Evolutionary conservation across 2,113 vertebrate genomes (phyloP), one percentile per base, ranked within the genome.

Genomic region (Brachyhypopomus occidentalis): DNA sequence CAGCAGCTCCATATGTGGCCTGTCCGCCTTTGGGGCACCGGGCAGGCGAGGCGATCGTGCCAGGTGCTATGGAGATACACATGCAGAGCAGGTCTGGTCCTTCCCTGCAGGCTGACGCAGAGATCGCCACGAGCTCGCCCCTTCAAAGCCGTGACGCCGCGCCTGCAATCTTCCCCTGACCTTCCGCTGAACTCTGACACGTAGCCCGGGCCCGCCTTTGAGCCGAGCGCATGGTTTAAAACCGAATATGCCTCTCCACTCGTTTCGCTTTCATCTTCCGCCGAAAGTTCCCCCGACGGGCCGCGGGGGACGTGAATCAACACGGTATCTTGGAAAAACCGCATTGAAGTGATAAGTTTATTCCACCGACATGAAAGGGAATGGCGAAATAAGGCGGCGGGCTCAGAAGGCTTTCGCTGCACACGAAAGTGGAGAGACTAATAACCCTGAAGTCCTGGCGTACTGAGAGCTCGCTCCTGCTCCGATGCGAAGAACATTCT

Each of bases 351-450:
- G 89, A 91, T 92, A 90, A 91, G 85, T 91, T 89, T 90, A 92
- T 92, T 92, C 89, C 83, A 89, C 83, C 90, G 89, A 92, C 91
- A 91, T 91, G 89, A 93, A 92, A 93, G 91, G 78, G 90, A 92
- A 93, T 92, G 87, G 79, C 88, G 90, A 92, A 92, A 89, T 89
- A 92, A 91, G 88, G 87, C 79, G 84, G 90, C 88, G 89, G 87
- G 90, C 89, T 89, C 84, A 86, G 87, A 92, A 88, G 90, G 85
- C 87, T 88, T 90, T 84, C 8, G 48, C 80, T 88, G 86, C 85
- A 77, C 72, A 81, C 12, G 17, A 86, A 84, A 90, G 87, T 63
- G 83, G 87, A 87, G 89, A 89, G 90, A 87, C 87, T 91, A 91
- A 92, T 92, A 90, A 89, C 85, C 80, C 84, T 85, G 83, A 87